Base-by-base conservation (phyloP, 1,140 invertebrate species). In the Schmidtea mediterranea region DNA sequence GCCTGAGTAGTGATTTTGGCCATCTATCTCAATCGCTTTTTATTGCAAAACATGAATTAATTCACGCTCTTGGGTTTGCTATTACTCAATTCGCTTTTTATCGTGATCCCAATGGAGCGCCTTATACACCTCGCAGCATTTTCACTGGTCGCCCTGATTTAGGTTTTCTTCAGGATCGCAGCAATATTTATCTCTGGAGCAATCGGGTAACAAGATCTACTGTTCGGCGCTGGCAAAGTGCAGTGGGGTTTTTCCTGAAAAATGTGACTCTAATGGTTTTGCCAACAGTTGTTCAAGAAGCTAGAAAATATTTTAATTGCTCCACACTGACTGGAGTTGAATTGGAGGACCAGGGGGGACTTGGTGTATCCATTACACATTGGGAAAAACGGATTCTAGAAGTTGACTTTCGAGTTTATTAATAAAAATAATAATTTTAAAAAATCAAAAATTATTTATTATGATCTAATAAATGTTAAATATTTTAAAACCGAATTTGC, bases 341-440 rank as follows among this genome's bases (percentile, higher is more conserved):
- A 62, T 63, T 97, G 32, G 90, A 97, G 69, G 83, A 97, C 67
- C 90, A 97, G 69, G 87, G 87, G 0, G 82, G 81, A 51, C 81
- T 94, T 56, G 90, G 90, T 9, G 97, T 90, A 0, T 79, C 80
- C 0, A 66, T 97, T 9, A 95, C 89, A 1, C 90, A 98, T 62
- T 97, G 89, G 87, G 89, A 95, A 65, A 97, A 97, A 59, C 65
- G 89, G 47, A 75, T 94, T 8, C 90, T 95, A 65, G 89, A 95
- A 71, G 82, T 84, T 40, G 18, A 3, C 43, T 24, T 50, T n/a
- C n/a, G 1, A 37, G 26, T 36, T 8, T 41, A 50, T 32, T 15
- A 46, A 36, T 22, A 1, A 36, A 48, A 2, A 16, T 1, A 26
- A 15, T 22, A 18, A 21, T n/a, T 8, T 21, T 6, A 9, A 18